Conservation (phyloP, 2,888 invertebrate species). For the Altica lythri region DNA sequence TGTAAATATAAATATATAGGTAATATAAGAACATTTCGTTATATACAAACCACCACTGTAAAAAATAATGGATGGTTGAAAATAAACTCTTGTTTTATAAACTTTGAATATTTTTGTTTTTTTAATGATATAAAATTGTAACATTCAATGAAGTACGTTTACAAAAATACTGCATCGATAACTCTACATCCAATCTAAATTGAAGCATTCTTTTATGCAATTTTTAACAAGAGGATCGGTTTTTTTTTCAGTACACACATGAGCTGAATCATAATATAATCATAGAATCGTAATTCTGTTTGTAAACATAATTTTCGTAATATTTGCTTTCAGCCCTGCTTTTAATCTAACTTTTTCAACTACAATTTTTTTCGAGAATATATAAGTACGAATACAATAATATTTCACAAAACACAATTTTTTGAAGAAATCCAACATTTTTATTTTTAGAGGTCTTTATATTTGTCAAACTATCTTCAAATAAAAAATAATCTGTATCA, state of each 20-base stretch:
- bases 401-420: conserved; percentile 30
- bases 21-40: too few relatives aligned
- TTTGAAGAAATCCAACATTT: too few relatives aligned
- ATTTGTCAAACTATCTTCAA: too few relatives aligned
- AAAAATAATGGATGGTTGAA: too few relatives aligned
- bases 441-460: too few relatives aligned
- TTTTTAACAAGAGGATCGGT: conserved; percentile 8
- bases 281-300: not conserved
- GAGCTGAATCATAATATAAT: not conserved
- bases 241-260: conserved; percentile 2
- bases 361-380: conserved; percentile 14
- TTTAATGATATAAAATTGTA: not conserved
- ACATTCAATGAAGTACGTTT: conserved; percentile 7
- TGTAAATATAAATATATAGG: too few relatives aligned
- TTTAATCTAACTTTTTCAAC: not conserved
- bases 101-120: not conserved
- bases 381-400: conserved; percentile 14
- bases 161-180: conserved; percentile 15
- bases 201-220: conserved; percentile 12
- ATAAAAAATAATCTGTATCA: too few relatives aligned
- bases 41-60: not conserved
- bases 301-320: not conserved
- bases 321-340: not conserved
- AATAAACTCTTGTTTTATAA: not conserved
- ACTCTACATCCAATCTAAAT: conserved; percentile 10